phyloP scores from a whole-genome alignment of 2,888 invertebrate species.

The Phengaris arion region DNA sequence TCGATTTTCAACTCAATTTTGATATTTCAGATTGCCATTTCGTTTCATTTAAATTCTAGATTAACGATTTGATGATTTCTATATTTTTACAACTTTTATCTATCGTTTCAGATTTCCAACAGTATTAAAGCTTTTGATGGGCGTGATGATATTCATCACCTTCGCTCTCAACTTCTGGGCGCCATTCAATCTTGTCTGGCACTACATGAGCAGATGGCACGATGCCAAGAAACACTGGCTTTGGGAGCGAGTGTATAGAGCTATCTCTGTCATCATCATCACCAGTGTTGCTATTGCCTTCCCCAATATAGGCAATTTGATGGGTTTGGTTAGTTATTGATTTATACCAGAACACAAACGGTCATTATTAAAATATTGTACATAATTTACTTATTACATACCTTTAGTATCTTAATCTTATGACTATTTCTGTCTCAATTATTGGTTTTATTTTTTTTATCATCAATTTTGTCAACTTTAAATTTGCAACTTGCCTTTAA shows the following conservation, averaged over 20 bases:
- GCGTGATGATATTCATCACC: conserved; percentile 69
- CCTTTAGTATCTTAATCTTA: no score
- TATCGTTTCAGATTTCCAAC: conserved; percentile 58
- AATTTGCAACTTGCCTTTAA: no score
- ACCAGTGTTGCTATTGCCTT: conserved; percentile 64
- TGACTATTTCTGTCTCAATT: no score
- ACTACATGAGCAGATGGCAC: conserved; percentile 61
- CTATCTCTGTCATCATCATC: conserved; percentile 54
- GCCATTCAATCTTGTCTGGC: conserved; percentile 70
- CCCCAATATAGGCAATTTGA: conserved; percentile 68
- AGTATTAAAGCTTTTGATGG: conserved; percentile 65
- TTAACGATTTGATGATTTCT: not conserved
- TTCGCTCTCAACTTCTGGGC: conserved; percentile 73
- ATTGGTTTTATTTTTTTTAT: no score
- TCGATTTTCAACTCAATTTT: no score
- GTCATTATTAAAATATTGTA: no score
- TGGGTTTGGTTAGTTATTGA: conserved; percentile 61
- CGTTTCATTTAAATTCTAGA: no score
- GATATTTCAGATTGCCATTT: no score
- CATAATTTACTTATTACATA: no score
- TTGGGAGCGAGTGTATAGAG: conserved; percentile 67
- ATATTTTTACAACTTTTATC: not conserved
- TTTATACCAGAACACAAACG: not conserved
- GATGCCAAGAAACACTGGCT: conserved; percentile 57
- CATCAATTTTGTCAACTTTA: no score